These are phyloP conservation scores for Pseudoatta argentina DNA, from an alignment of 1,140 invertebrate genomes.

Conservation along the genomic window DNA sequence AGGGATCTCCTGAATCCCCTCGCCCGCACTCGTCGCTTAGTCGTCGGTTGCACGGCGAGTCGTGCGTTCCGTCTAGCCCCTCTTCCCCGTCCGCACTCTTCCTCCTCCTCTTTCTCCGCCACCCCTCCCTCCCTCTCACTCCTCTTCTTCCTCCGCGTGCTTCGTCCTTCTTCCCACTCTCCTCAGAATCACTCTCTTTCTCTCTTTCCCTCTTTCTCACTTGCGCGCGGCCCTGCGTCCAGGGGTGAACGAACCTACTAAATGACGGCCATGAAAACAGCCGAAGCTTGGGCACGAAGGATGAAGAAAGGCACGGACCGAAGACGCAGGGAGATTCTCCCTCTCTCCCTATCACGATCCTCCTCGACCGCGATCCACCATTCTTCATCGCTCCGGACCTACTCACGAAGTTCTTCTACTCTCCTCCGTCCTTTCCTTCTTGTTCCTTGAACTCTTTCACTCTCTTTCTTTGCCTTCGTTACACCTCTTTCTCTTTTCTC, in stretches of 20 bases:
- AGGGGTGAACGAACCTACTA: slow-evolving; percentile 87
- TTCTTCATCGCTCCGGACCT: slow-evolving; percentile 32
- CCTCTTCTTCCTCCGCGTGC: slow-evolving; percentile 54
- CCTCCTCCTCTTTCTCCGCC: background rate
- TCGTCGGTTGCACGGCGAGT: slow-evolving; percentile 72
- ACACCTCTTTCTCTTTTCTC: slow-evolving; percentile 26
- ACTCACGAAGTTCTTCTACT: slow-evolving; percentile 57
- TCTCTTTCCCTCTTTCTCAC: slow-evolving; percentile 45
- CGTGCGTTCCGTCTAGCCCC: slow-evolving; percentile 82
- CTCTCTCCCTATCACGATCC: slow-evolving; percentile 16
- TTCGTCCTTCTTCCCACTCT: slow-evolving; percentile 59
- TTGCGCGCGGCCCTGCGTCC: slow-evolving; percentile 75
- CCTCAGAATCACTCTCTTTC: slow-evolving; percentile 31
- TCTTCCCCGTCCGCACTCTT: slow-evolving; percentile 55
- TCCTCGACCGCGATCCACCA: slow-evolving; percentile 49
- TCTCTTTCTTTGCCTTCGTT: slow-evolving; percentile 20
- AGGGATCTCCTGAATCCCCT: slow-evolving; percentile 70
- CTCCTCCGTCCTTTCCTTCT: slow-evolving; percentile 36
- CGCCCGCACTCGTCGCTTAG: slow-evolving; percentile 55
- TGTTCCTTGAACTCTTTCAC: slow-evolving; percentile 40
- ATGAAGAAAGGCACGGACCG: slow-evolving; percentile 78
- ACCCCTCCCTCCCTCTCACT: background rate
- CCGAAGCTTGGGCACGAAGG: slow-evolving; percentile 84
- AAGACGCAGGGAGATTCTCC: slow-evolving; percentile 68
- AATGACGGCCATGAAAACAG: slow-evolving; percentile 87